These are phyloP conservation scores for Leuciscus waleckii DNA, from an alignment of 2,797 vertebrate species.

Conservation along the genomic window DNA sequence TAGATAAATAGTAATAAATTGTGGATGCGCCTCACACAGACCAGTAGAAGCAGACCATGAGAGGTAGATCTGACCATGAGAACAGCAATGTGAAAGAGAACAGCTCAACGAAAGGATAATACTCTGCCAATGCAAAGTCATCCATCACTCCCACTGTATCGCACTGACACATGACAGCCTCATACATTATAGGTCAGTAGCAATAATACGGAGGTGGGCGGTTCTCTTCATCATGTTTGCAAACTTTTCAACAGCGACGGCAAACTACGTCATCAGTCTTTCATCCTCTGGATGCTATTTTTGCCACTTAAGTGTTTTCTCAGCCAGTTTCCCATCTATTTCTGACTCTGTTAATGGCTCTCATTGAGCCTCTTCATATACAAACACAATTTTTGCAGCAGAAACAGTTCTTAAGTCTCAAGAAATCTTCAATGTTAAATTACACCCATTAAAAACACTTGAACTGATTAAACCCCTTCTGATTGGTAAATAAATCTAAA, in stretches of 20 bases:
- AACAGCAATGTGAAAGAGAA: constrained; percentile 23
- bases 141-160: constrained; percentile 37
- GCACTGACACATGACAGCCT: constrained; percentile 47
- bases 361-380: neutral
- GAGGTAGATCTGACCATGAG: constrained; percentile 23
- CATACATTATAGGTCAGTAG: constrained; percentile 52
- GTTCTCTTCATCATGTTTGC: constrained; percentile 6
- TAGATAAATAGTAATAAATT: neutral
- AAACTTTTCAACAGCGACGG: neutral
- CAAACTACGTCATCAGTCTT: constrained; percentile 9
- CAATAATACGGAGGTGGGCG: constrained; percentile 1
- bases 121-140: constrained; percentile 24
- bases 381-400: neutral
- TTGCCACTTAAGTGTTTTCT: constrained; percentile 20
- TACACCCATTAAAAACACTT: constrained; percentile 2
- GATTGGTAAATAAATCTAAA: neutral
- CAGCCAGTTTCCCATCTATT: constrained; percentile 28
- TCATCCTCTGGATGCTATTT: constrained; percentile 39
- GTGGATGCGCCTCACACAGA: neutral
- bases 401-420: neutral
- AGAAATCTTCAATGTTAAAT: constrained; percentile 12
- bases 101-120: constrained; percentile 47
- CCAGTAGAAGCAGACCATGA: neutral
- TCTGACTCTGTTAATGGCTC: constrained; percentile 20
- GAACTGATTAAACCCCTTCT: neutral